Percentiles rank a stretch among this genome's conserved stretches.
phyloP scores from a whole-genome alignment of 2,113 vertebrate species.

The Cichladusa arquata region DNA sequence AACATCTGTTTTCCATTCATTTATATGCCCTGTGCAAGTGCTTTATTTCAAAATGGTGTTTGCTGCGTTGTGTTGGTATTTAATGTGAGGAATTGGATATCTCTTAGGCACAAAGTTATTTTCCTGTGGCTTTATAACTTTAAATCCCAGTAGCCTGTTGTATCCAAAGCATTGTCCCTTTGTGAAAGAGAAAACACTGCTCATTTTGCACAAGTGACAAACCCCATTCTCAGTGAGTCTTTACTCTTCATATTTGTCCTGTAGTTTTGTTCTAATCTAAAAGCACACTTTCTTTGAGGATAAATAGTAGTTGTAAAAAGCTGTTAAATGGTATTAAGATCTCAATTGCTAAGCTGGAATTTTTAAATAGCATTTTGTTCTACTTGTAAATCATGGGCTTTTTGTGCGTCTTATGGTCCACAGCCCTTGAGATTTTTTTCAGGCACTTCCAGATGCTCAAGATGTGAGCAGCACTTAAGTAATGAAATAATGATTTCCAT shows the following conservation, averaged over 20 bases:
- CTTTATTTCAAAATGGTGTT: neutral
- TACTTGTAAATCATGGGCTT: neutral
- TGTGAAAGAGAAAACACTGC: neutral
- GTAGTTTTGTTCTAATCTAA: neutral
- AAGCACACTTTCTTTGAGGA: neutral
- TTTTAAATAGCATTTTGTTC: neutral
- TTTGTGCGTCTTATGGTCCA: neutral
- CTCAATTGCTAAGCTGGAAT: neutral
- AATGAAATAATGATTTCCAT: neutral
- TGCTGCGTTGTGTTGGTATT: neutral
- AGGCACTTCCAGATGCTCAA: neutral
- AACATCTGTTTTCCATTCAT: neutral
- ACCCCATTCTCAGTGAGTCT: neutral
- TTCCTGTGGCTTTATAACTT: neutral
- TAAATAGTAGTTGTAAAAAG: neutral
- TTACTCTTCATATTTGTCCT: neutral
- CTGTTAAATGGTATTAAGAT: neutral
- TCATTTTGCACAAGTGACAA: neutral
- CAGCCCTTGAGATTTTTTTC: neutral
- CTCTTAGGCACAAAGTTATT: neutral
- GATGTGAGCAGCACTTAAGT: neutral
- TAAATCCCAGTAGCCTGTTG: neutral
- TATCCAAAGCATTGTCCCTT: neutral
- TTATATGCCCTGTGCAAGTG: neutral
- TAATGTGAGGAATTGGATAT: neutral